Base-by-base conservation (phyloP, 2,797 vertebrate species). In the Platalea minor region DNA sequence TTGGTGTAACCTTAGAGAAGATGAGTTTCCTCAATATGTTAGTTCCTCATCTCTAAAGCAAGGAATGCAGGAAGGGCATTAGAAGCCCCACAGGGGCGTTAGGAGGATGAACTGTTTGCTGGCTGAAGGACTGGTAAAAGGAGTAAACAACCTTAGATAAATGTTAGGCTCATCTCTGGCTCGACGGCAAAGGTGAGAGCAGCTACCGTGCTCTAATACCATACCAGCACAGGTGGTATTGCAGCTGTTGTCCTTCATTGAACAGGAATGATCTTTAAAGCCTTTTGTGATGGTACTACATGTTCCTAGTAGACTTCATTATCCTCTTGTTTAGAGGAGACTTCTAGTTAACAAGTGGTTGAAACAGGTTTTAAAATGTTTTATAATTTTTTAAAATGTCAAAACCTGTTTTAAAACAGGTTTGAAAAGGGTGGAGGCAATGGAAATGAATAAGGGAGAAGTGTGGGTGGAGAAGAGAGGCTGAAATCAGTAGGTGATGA, bases 321-420 rank as follows among this genome's bases (percentile, higher is more conserved):
- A 51, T n/a, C 7, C 7, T 79, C 41, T 50, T 46, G 11, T 70
- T 91, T 54, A 60, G 31, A 48, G 20, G 46, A 43, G n/a, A 13
- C n/a, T 78, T 67, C 37, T 57, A 39, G 19, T 48, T 50, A 73
- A 25, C 2, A 29, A 60, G 17, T 53, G 14, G 10, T n/a, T 79
- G 74, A 93, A 93, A 78, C 7, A 48, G 21, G 13, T 84, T 84
- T 69, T 53, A 18, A 76, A 75, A 54, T 65, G 17, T 72, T 75
- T 84, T 37, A 26, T 39, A 43, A 39, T 19, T 39, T 80, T 93
- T 87, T 61, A 7, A 85, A 91, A 61, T 43, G 10, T n/a, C 65
- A 85, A 79, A 76, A 46, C 56, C 56, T 92, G 59, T 87, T 97
- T 92, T 43, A 63, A 92, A 95, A 80, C 86, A 85, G 46, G 63